A percentile compares a stretch with the other conserved stretches of the same genome.
phyloP scores from a whole-genome alignment of 2,113 vertebrate species.

The Arothron firmamentum region DNA sequence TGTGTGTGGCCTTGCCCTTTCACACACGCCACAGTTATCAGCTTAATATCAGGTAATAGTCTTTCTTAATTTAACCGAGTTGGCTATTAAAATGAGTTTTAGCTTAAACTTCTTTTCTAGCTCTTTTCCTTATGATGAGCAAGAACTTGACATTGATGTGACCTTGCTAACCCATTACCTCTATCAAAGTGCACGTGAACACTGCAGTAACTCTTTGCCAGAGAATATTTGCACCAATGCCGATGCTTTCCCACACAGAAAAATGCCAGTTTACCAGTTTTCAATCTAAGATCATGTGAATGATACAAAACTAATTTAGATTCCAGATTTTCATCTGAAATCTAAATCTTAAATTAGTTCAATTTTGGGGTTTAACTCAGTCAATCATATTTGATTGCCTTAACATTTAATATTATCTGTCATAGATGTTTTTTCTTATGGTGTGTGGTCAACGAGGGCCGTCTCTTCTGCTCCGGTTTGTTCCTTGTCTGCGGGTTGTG shows the following conservation, averaged over 20 bases:
- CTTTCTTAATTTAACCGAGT: constrained; percentile 1
- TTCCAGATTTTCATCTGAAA: too few relatives aligned
- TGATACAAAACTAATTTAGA: neutral
- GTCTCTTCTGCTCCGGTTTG: constrained; percentile 15
- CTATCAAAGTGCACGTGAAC: constrained; percentile 6
- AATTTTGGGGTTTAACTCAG: too few relatives aligned
- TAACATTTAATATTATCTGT: too few relatives aligned
- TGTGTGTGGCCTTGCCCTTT: constrained; percentile 10
- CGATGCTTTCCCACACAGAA: neutral
- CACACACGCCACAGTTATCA: constrained; percentile 12
- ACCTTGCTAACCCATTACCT: constrained; percentile 10
- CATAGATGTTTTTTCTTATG: neutral
- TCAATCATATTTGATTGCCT: too few relatives aligned
- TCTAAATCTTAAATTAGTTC: too few relatives aligned
- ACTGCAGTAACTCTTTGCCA: neutral
- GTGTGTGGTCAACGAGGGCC: neutral
- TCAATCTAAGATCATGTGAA: neutral
- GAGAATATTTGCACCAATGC: neutral
- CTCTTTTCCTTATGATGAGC: neutral
- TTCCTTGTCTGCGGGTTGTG: constrained; percentile 24
- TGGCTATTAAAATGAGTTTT: constrained; percentile 3
- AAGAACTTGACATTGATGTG: constrained; percentile 2
- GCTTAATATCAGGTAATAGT: neutral
- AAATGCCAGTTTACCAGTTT: neutral
- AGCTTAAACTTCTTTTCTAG: neutral